Percentiles rank a stretch among this genome's conserved stretches.
phyloP scores from a whole-genome alignment of 2,888 invertebrate genomes.

The Colostygia pectinataria region DNA sequence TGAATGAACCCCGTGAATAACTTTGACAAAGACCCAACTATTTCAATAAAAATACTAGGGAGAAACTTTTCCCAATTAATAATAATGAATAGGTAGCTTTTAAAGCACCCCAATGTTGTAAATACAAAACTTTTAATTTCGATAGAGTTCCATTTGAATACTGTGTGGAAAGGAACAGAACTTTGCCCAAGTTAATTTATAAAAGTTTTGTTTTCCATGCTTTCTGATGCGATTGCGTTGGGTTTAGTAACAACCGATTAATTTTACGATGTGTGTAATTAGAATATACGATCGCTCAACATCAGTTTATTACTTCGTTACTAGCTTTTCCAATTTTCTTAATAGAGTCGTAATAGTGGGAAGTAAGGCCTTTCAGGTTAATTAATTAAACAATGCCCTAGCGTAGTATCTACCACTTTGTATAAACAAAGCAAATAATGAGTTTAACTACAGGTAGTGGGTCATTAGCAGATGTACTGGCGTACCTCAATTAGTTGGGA shows the following conservation, averaged over 20 bases:
- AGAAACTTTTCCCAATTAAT: conserved; percentile 74
- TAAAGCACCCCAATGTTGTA: conserved; percentile 61
- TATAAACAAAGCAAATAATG: conserved; percentile 47
- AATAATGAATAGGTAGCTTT: conserved; percentile 64
- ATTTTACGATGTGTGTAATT: conserved; percentile 73
- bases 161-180: conserved; percentile 53
- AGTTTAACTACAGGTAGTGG: conserved; percentile 51
- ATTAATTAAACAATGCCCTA: conserved; percentile 30
- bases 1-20: conserved; percentile 43
- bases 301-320: conserved; percentile 24
- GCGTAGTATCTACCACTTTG: conserved; percentile 30
- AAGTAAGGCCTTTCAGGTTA: conserved; percentile 30
- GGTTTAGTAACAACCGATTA: conserved; percentile 66
- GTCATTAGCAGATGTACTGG: conserved; percentile 55
- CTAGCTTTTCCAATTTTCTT: conserved; percentile 29
- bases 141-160: conserved; percentile 65
- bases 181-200: conserved; percentile 53
- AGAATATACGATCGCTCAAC: conserved; percentile 43
- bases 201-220: conserved; percentile 47
- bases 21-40: conserved; percentile 64
- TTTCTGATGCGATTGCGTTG: conserved; percentile 58
- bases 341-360: conserved; percentile 28
- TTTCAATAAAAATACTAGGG: conserved; percentile 62
- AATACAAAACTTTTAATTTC: conserved; percentile 62
- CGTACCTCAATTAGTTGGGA: conserved; percentile 61